phyloP scores from a whole-genome alignment of 2,113 vertebrate species.

The Geococcyx californianus region DNA sequence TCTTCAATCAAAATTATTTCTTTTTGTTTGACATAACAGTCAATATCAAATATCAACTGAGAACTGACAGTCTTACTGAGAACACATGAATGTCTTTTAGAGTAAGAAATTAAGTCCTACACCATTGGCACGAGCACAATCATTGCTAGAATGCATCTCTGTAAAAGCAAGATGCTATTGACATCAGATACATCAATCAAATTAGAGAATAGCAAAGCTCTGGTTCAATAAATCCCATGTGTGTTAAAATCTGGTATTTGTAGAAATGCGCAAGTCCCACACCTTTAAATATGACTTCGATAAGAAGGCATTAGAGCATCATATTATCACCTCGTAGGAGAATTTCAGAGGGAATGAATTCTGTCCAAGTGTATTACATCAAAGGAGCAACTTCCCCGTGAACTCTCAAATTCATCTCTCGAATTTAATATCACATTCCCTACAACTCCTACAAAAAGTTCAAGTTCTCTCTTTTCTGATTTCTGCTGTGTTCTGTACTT shows the following conservation, averaged over 20 bases:
- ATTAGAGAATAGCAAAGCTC: neutral
- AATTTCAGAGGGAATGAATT: neutral
- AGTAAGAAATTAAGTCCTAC: neutral
- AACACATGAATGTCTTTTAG: neutral
- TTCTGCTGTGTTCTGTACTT: neutral
- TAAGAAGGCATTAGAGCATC: neutral
- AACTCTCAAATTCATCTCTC: neutral
- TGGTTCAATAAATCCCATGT: neutral
- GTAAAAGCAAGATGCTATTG: neutral
- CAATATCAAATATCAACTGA: neutral
- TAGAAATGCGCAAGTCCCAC: accelerated
- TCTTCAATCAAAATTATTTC: neutral
- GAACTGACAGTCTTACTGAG: neutral
- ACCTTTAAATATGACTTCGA: neutral
- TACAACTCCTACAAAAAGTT: neutral
- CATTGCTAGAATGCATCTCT: neutral
- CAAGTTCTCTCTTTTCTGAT: neutral
- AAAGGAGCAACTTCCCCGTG: neutral
- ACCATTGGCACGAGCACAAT: neutral
- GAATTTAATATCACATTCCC: neutral
- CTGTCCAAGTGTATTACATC: neutral
- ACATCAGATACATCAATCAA: neutral
- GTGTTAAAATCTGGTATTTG: neutral
- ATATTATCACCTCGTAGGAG: neutral
- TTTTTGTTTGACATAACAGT: neutral